Base-by-base conservation (phyloP, 1,140 invertebrate species). In the Brachionus calyciflorus region DNA sequence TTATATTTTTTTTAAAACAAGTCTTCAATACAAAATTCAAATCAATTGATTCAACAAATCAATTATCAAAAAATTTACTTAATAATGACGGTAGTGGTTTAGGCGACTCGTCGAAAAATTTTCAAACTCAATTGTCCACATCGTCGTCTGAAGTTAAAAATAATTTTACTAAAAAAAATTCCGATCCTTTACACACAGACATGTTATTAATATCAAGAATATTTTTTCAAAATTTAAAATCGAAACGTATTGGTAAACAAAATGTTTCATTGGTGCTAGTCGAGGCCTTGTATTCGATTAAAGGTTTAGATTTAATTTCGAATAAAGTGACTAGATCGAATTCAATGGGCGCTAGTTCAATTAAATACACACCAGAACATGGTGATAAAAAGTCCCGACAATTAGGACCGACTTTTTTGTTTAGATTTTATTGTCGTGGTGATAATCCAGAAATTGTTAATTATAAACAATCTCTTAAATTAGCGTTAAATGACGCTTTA, bases 171-270 rank as follows among this genome's bases (percentile, higher is more conserved):
- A 60, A 60, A 17, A 60, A 60, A 60, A 60, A 60, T 19, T 60
- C 55, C 2, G 55, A 60, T 44, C 21, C 60, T 3, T 12, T 24
- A 14, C 40, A 44, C 5, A 14, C 37, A 3, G 60, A 65, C 24
- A 41, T 41, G 37, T 44, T 65, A 17, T 28, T 44, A 5, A 21
- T 65, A 41, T 65, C 60, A 14, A 49, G 69, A 21, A 73, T 73
- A 21, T 73, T 73, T 41, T 73, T 73, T 33, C 69, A 73, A 73
- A 73, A 73, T 41, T 24, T 44, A 10, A 70, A 70, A 40, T 30
- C 46, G 10, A 73, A 51, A 41, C 14, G 69, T 26, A 73, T 73
- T 17, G 69, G 69, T 12, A 49, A 55, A 19, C 69, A 73, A 19
- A 55, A 73, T 21, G 46, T 73, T 14, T 51, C 44, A 1, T 41